Conservation (phyloP, 2,113 vertebrate genomes). For the Trachemys scripta region DNA sequence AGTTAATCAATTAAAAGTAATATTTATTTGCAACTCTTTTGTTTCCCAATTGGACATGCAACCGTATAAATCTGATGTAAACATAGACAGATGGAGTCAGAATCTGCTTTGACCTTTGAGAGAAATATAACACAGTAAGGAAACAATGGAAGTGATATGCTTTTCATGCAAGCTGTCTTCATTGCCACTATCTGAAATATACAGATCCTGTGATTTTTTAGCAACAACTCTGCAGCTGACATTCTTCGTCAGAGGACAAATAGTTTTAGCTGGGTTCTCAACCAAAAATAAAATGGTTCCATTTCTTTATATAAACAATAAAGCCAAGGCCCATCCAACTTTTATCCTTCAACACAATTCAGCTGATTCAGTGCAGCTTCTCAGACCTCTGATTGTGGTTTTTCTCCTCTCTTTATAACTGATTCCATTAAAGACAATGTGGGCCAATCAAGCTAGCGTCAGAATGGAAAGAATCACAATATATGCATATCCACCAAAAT, state of each 20-base stretch:
- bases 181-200: background rate
- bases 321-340: background rate
- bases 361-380: background rate
- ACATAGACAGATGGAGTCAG: background rate
- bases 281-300: background rate
- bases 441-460: background rate
- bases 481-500: background rate
- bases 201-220: background rate
- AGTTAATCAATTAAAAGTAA: background rate
- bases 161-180: slow-evolving; percentile 6
- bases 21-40: background rate
- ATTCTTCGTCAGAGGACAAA: background rate
- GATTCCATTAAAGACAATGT: background rate
- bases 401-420: background rate
- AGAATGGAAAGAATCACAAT: background rate
- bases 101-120: background rate
- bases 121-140: background rate
- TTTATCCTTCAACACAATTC: background rate
- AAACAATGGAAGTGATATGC: background rate
- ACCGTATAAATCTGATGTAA: background rate
- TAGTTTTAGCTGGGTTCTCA: background rate
- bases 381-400: background rate
- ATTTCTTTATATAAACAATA: background rate
- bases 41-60: background rate
- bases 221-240: background rate